Percentiles rank a stretch among this genome's conserved stretches.
Conservation (phyloP, 2,113 vertebrate genomes). For the Neomonachus schauinslandi region DNA sequence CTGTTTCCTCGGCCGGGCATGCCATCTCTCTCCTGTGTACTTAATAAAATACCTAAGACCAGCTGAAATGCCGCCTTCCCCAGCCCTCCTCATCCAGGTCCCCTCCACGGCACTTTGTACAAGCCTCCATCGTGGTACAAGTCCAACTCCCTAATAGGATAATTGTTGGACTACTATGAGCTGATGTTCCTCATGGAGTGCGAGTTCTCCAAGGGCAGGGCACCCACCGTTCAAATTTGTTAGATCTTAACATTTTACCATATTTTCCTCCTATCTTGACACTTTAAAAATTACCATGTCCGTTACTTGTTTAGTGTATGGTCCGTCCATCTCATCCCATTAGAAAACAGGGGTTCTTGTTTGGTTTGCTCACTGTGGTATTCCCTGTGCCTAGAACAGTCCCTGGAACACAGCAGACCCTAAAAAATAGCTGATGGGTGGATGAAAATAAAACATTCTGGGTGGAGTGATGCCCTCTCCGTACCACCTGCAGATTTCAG, state of each 20-base stretch:
- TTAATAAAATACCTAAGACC: background rate
- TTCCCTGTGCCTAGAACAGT: background rate
- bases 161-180: accelerated
- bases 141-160: background rate
- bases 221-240: background rate
- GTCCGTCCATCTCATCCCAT: background rate
- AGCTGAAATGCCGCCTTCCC: background rate
- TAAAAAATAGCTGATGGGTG: background rate
- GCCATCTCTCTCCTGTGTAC: background rate
- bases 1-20: background rate
- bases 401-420: background rate
- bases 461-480: background rate
- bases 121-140: background rate
- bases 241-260: background rate
- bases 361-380: background rate
- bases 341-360: background rate
- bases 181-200: background rate
- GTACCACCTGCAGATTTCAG: background rate
- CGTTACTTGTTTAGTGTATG: background rate
- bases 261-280: background rate
- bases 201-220: background rate
- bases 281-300: background rate
- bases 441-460: background rate
- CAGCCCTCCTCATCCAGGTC: background rate
- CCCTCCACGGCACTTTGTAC: background rate